Evolutionary conservation across 2,113 vertebrate species (phyloP).

Genomic region (Cyanoderma ruficeps): DNA sequence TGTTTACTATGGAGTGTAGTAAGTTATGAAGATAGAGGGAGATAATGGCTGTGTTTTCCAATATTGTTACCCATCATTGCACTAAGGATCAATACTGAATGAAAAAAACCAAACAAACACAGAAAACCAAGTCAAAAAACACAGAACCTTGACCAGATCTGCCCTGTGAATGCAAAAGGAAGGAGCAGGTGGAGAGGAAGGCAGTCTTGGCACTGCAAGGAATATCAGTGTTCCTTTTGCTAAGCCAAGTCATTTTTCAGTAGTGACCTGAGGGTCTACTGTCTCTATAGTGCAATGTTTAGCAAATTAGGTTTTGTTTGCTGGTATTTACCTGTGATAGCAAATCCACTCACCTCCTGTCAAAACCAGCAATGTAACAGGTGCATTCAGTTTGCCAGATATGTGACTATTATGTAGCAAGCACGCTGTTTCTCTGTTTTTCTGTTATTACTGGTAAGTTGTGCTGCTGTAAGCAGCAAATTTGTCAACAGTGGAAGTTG

Average conservation of each 20-base stretch:
- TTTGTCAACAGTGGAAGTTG: neutral
- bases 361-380: constrained; percentile 9
- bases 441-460: neutral
- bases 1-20: constrained; percentile 27
- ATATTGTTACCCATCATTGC: constrained; percentile 2
- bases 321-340: constrained; percentile 30
- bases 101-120: neutral
- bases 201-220: neutral
- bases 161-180: neutral
- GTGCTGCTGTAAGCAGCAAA: neutral
- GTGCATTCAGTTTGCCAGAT: constrained; percentile 19
- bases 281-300: constrained; percentile 10
- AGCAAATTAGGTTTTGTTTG: constrained; percentile 33
- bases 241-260: constrained; percentile 27
- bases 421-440: neutral
- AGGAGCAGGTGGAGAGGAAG: neutral
- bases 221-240: neutral
- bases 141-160: neutral
- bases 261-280: neutral
- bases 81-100: constrained; percentile 52
- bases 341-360: constrained; percentile 29
- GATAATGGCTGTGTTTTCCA: constrained; percentile 59
- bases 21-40: constrained; percentile 15
- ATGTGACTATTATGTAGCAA: neutral
- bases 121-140: neutral